Conservation (phyloP, 53 echinoderm and acorn worm species). For the Zoroaster sp. region DNA sequence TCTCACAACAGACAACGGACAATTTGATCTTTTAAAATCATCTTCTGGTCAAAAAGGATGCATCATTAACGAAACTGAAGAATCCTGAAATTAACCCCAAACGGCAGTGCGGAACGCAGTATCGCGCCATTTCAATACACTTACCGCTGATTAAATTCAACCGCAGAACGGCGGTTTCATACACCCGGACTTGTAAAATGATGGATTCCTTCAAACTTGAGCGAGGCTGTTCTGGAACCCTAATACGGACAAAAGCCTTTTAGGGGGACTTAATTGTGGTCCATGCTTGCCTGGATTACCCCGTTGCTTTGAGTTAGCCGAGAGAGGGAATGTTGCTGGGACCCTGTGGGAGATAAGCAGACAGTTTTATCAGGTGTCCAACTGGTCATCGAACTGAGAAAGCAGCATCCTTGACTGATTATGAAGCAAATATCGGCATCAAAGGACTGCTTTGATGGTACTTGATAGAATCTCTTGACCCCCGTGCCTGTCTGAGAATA, state of each 20-base stretch:
- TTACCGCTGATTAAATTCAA: neutral
- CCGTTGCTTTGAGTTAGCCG: neutral
- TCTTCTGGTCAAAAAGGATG: too few species aligned
- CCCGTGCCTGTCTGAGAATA: neutral
- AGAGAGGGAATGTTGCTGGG: neutral
- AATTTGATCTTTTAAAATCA: too few species aligned
- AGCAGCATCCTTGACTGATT: neutral
- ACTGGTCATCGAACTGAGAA: constrained; percentile 48
- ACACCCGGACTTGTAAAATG: neutral
- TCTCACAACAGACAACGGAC: too few species aligned
- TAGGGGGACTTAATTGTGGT: neutral
- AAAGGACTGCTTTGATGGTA: neutral
- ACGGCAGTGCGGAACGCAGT: too few species aligned
- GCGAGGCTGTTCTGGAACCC: neutral
- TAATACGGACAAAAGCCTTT: neutral
- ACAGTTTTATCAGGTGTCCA: constrained; percentile 7
- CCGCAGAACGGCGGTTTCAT: neutral
- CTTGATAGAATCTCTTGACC: neutral
- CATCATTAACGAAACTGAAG: too few species aligned
- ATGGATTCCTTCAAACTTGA: too few species aligned
- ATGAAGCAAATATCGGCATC: neutral
- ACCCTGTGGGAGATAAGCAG: neutral
- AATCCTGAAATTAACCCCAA: too few species aligned
- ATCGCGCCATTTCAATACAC: too few species aligned
- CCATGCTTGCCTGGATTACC: neutral